Evolutionary conservation across 2,113 vertebrate genomes (phyloP).

Genomic region (Plecotus auritus): DNA sequence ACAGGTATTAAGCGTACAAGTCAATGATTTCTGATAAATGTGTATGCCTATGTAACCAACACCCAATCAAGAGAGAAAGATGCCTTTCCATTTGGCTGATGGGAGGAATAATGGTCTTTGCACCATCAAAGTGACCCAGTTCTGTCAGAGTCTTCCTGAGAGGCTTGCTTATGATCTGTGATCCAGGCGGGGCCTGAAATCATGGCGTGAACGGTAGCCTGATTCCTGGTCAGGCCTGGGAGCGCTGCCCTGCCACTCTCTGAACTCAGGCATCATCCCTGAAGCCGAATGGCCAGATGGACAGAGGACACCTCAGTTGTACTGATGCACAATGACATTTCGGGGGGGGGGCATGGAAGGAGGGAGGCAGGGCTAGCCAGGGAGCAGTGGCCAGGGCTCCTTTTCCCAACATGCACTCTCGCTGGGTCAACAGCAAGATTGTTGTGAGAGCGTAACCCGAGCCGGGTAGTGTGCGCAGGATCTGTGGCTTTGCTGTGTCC

Average conservation of each 20-base stretch:
- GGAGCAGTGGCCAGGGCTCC: not conserved
- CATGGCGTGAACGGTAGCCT: not conserved
- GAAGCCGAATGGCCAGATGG: not conserved
- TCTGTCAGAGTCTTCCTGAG: not conserved
- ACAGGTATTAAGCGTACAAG: not conserved
- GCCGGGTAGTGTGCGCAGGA: constrained; percentile 81
- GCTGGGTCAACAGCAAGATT: constrained; percentile 72
- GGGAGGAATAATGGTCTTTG: not conserved
- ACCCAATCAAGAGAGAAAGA: not conserved
- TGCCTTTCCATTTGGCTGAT: not conserved
- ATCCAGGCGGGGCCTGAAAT: not conserved
- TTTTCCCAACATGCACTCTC: constrained; percentile 63
- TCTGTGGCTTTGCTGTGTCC: constrained; percentile 84
- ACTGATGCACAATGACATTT: not conserved
- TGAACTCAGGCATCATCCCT: not conserved
- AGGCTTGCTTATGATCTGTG: not conserved
- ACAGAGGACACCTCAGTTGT: not conserved
- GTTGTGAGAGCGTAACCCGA: constrained; percentile 83
- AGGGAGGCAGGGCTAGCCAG: constrained; percentile 1
- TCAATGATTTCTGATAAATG: not conserved
- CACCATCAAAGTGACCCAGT: not conserved
- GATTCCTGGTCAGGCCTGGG: not conserved
- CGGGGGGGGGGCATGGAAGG: too few relatives aligned
- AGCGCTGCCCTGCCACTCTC: not conserved
- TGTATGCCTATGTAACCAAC: not conserved